These are phyloP conservation scores for Andrena camellia DNA, from an alignment of 2,888 invertebrate species.

Conservation along the genomic window DNA sequence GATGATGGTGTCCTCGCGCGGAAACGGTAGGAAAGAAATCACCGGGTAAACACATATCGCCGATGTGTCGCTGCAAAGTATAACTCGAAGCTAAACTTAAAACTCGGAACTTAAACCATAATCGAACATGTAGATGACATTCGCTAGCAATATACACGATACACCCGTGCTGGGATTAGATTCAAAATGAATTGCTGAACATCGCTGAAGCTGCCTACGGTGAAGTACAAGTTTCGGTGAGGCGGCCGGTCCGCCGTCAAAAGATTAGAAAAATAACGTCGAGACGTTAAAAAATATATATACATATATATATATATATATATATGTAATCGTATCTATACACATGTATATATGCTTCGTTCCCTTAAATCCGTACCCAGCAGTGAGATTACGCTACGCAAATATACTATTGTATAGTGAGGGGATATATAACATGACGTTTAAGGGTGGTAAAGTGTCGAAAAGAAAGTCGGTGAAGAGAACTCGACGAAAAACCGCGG, in stretches of 20 bases:
- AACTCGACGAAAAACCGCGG: not conserved
- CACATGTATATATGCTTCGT: slow-evolving; percentile 4
- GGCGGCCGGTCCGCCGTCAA: not conserved
- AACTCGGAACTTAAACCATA: slow-evolving; percentile 55
- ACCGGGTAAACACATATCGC: slow-evolving; percentile 50
- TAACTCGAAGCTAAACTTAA: slow-evolving; percentile 60
- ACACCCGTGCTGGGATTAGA: slow-evolving; percentile 50
- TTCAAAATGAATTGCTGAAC: slow-evolving; percentile 6
- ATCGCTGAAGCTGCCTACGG: slow-evolving; percentile 17
- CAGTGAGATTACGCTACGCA: slow-evolving; percentile 50
- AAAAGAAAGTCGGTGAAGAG: slow-evolving; percentile 8
- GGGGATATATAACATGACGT: slow-evolving; percentile 31
- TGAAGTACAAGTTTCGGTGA: not conserved
- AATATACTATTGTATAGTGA: slow-evolving; percentile 14
- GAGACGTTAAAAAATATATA: slow-evolving; percentile 16
- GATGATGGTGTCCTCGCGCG: slow-evolving; percentile 44
- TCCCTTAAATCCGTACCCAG: slow-evolving; percentile 55
- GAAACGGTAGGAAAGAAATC: slow-evolving; percentile 44
- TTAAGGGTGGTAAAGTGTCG: slow-evolving; percentile 27
- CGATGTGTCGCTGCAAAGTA: slow-evolving; percentile 54
- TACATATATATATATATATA: slow-evolving; percentile 24
- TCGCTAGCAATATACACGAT: slow-evolving; percentile 64
- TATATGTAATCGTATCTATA: slow-evolving; percentile 19
- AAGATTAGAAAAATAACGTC: slow-evolving; percentile 6
- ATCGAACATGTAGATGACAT: slow-evolving; percentile 61